Percentiles rank a stretch among this genome's conserved stretches.
Conservation (phyloP, 2,113 vertebrate species). For the Misgurnus mizolepis region DNA sequence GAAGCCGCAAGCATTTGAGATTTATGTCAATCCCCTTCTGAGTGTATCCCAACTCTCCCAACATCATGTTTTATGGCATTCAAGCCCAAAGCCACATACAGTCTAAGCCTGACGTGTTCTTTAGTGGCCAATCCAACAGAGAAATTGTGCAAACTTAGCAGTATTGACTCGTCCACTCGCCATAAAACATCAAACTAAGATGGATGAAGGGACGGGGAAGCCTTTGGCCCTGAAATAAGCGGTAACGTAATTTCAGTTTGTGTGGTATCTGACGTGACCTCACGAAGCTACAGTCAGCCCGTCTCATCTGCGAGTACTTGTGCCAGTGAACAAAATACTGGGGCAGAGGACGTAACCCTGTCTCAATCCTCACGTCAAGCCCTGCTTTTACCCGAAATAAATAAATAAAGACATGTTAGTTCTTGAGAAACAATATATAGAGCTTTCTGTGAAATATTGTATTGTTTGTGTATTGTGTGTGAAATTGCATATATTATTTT, state of each 20-base stretch:
- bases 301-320: neutral
- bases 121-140: constrained; percentile 19
- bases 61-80: constrained; percentile 18
- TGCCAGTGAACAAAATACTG: constrained; percentile 6
- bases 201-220: constrained; percentile 69
- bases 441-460: too few relatives aligned
- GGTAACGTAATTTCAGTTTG: constrained; percentile 69
- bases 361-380: neutral
- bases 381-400: neutral
- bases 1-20: constrained; percentile 1
- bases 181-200: constrained; percentile 57
- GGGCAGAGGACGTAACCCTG: neutral
- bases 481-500: too few relatives aligned
- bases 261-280: constrained; percentile 69
- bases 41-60: neutral
- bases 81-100: neutral
- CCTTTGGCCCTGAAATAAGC: constrained; percentile 71
- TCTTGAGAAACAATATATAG: too few relatives aligned
- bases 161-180: constrained; percentile 56
- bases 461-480: too few relatives aligned
- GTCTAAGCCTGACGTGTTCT: constrained; percentile 20
- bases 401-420: neutral
- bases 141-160: constrained; percentile 64
- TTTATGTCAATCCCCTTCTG: neutral
- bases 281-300: constrained; percentile 30